Evolutionary conservation across 2,888 invertebrate genomes (phyloP), one percentile per base, ranked within the genome.

Genomic region (Leptarthrus brevirostris): DNA sequence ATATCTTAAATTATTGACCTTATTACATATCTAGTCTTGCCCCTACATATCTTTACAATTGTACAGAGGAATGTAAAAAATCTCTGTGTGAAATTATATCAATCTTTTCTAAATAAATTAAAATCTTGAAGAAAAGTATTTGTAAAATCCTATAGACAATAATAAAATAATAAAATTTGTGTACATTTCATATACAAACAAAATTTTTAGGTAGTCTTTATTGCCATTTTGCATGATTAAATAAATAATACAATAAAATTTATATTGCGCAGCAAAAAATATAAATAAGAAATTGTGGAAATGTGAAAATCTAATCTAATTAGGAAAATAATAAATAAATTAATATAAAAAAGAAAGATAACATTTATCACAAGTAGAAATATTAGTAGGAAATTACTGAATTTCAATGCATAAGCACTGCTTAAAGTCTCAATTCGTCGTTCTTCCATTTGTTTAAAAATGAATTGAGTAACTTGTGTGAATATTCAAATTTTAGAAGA

Each of bases 131-230:
- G 16, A 36, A 20, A 30, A 61, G 40, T 61, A 20, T 36, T 40
- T 61, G 40, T 61, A 61, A 61, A 44, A 61, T 61, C 61, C 61
- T 61, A 61, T 61, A 61, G 61, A 61, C 61, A 61, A 61, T 61
- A 61, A 61, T 61, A 61, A 61, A 61, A 61, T 61, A 40, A 61
- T 61, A 61, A 61, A 61, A 44, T 36, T 61, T 61, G 61, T 61
- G 61, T 61, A 61, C 40, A 61, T 40, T 61, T 18, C 16, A 61
- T 61, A 61, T 61, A 61, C 61, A 61, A 36, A 36, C 18, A 61
- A 61, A 36, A 72, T 47, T 64, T 53, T 26, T 74, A 74, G 74
- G 74, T 74, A 74, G 74, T 58, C 64, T 74, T 44, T 72, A 74
- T 74, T 74, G 61, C 71, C 72, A 74, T 74, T 74, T 74, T 72